Conservation (phyloP, 1,140 invertebrate species). For the Camponotus pennsylvanicus region DNA sequence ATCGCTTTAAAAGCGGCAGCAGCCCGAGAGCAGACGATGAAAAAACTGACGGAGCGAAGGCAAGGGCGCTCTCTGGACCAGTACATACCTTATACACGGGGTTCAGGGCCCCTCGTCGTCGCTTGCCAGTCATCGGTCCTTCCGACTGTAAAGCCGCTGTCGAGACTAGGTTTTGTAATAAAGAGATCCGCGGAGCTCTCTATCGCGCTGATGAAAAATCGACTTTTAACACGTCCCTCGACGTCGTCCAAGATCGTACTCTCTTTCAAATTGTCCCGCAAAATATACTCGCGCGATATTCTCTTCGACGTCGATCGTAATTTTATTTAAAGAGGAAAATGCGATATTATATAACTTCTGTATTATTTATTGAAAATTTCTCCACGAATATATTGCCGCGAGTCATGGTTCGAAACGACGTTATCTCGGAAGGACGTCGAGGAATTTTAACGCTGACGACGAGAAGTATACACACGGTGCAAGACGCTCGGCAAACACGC, state of each 20-base stretch:
- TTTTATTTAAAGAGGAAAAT: background rate
- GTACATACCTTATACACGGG: slow-evolving; percentile 77
- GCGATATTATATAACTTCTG: background rate
- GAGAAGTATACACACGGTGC: background rate
- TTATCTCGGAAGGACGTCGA: background rate
- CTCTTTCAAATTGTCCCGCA: background rate
- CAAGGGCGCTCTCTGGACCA: slow-evolving; percentile 76
- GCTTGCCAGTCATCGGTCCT: slow-evolving; percentile 74
- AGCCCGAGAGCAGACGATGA: slow-evolving; percentile 78
- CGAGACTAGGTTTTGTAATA: slow-evolving; percentile 61
- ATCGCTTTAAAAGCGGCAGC: slow-evolving; percentile 77
- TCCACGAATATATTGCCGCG: slow-evolving; percentile 2
- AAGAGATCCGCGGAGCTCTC: slow-evolving; percentile 18
- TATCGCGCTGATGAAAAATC: slow-evolving; percentile 26
- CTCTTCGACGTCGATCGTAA: no score
- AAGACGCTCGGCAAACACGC: slow-evolving; percentile 44
- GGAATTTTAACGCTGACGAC: background rate
- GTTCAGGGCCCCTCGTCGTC: slow-evolving; percentile 74
- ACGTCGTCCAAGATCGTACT: background rate
- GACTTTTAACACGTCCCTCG: background rate
- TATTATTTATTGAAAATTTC: background rate
- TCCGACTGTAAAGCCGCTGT: slow-evolving; percentile 77
- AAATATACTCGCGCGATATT: background rate
- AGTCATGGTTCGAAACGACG: background rate
- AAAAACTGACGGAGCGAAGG: slow-evolving; percentile 79